Evolutionary conservation across 2,888 invertebrate species (phyloP).

Genomic region (Chironomus tentans): DNA sequence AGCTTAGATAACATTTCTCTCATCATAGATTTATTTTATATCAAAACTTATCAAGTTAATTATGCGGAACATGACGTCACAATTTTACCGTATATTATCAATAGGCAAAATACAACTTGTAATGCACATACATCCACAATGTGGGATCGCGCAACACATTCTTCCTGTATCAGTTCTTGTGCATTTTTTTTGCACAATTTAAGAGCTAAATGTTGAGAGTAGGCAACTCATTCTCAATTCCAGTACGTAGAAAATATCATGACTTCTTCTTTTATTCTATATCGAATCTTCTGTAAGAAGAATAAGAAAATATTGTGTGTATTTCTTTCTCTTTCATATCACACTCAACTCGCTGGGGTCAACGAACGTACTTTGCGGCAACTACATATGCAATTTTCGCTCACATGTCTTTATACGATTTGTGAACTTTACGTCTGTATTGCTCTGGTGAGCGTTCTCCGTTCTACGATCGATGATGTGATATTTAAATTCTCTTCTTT

Average conservation of each 20-base stretch:
- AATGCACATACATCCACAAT: no score
- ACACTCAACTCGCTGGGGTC: not conserved
- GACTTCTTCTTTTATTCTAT: no score
- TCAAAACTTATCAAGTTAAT: not conserved
- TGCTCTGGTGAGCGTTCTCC: not conserved
- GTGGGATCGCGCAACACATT: no score
- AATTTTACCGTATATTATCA: not conserved
- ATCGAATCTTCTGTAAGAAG: not conserved
- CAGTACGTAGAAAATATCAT: no score
- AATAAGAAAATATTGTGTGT: not conserved
- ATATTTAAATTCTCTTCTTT: not conserved
- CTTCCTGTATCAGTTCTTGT: not conserved
- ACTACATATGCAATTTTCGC: conserved; percentile 5
- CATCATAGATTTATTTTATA: not conserved
- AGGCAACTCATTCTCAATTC: not conserved
- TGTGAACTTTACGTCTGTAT: not conserved
- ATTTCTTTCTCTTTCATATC: not conserved
- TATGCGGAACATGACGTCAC: not conserved
- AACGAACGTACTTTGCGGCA: conserved; percentile 26
- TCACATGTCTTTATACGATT: not conserved
- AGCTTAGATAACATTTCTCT: not conserved
- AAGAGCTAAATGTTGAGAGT: not conserved
- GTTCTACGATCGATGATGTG: not conserved
- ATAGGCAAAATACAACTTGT: no score
- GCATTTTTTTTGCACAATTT: not conserved